These are phyloP conservation scores for Steatocranus sp. DNA, from an alignment of 2,797 vertebrate species.

Conservation along the genomic window DNA sequence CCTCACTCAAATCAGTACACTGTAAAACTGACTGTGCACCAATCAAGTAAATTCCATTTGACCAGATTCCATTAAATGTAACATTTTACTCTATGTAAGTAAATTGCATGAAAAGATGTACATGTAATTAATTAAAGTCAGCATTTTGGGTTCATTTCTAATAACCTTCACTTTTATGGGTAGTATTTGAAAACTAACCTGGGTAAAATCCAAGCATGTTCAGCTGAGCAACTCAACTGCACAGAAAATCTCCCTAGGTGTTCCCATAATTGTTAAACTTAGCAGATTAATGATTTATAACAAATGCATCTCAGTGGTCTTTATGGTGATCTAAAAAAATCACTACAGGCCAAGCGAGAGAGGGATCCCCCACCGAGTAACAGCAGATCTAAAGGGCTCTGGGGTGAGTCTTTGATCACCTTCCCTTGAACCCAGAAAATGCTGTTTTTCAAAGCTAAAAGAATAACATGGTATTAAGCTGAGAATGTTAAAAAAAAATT, in stretches of 20 bases:
- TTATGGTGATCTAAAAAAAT: background rate
- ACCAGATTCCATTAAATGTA: background rate
- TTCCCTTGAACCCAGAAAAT: background rate
- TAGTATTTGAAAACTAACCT: background rate
- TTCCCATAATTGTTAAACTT: background rate
- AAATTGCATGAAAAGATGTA: background rate
- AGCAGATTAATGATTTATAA: background rate
- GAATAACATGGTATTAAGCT: background rate
- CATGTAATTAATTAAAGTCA: background rate
- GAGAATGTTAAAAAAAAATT: background rate
- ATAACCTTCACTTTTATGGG: background rate
- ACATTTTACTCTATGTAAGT: background rate
- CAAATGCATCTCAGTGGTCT: background rate
- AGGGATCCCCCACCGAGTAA: background rate
- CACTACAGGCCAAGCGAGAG: background rate
- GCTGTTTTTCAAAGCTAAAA: background rate
- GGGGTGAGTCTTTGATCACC: background rate
- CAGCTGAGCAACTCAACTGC: background rate
- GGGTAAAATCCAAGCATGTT: background rate
- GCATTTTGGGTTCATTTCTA: background rate
- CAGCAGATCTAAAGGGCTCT: background rate
- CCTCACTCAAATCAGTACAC: background rate
- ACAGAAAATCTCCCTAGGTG: background rate
- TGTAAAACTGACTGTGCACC: background rate
- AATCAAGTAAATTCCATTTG: background rate